Conservation (phyloP, 2,797 vertebrate species). For the Argya squamiceps region DNA sequence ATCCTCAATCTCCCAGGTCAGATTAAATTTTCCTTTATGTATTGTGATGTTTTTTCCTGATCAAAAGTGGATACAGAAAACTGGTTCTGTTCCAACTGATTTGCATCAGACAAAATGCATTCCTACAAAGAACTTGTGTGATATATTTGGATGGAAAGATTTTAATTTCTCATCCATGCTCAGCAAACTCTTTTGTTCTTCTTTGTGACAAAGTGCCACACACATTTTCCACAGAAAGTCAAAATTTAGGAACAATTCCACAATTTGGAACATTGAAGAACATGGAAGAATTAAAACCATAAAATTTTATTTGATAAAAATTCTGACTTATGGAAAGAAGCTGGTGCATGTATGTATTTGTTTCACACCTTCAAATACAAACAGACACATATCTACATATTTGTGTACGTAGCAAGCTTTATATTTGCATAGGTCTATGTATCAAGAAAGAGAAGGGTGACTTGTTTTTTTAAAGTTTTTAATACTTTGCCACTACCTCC, state of each 20-base stretch:
- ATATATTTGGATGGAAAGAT: not conserved
- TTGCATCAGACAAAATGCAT: not conserved
- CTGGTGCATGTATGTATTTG: fast-evolving
- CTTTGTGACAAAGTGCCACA: not conserved
- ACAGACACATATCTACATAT: not conserved
- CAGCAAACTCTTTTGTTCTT: not conserved
- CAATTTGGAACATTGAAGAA: not conserved
- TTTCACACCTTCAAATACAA: not conserved
- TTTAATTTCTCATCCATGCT: not conserved
- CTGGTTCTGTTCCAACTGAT: not conserved
- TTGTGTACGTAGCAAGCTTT: not conserved
- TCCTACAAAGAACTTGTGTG: not conserved
- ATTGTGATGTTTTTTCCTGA: not conserved
- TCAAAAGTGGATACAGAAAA: not conserved
- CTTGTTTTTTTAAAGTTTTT: not conserved
- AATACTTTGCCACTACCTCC: not conserved
- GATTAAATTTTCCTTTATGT: not conserved
- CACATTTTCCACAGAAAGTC: not conserved
- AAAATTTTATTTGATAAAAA: not conserved
- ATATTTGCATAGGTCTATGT: not conserved
- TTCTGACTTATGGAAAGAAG: not conserved
- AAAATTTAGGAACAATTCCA: not conserved
- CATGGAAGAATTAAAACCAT: not conserved
- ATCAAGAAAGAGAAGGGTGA: not conserved
- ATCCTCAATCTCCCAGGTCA: not conserved